These are phyloP conservation scores for Drosophila trapezifrons DNA, from an alignment of 1,140 invertebrate genomes.

Conservation along the genomic window DNA sequence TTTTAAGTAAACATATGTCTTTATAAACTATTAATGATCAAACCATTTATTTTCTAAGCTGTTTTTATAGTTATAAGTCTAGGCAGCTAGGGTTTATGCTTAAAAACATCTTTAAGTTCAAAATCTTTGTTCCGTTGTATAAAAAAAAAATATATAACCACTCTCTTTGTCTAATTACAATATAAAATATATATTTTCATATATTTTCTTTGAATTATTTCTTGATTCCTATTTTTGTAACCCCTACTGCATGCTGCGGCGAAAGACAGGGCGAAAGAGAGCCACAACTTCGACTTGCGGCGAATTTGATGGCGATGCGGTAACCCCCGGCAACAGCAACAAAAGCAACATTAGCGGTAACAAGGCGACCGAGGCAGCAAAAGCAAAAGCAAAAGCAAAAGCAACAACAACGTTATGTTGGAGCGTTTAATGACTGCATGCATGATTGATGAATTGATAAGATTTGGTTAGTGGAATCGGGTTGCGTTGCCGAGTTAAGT, in stretches of 20 bases:
- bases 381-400: conserved; percentile 25
- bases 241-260: conserved; percentile 31
- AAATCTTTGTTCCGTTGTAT: too few relatives aligned
- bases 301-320: conserved; percentile 51
- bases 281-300: conserved; percentile 36
- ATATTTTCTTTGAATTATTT: background rate
- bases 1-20: background rate
- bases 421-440: conserved; percentile 76
- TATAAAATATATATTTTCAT: background rate
- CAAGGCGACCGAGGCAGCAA: conserved; percentile 21
- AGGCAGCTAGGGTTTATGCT: too few relatives aligned
- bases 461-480: conserved; percentile 50
- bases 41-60: too few relatives aligned
- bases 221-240: background rate
- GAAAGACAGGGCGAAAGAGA: conserved; percentile 31
- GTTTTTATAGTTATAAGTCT: too few relatives aligned
- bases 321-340: conserved; percentile 34
- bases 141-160: too few relatives aligned
- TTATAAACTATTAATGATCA: background rate
- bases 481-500: conserved; percentile 17
- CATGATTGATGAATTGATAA: conserved; percentile 81
- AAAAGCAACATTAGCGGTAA: conserved; percentile 14
- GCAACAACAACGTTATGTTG: conserved; percentile 36
- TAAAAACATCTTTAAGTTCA: too few relatives aligned
- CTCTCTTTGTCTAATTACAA: background rate